Base-by-base conservation (phyloP, 2,888 invertebrate species). In the Drosophila mercatorum region DNA sequence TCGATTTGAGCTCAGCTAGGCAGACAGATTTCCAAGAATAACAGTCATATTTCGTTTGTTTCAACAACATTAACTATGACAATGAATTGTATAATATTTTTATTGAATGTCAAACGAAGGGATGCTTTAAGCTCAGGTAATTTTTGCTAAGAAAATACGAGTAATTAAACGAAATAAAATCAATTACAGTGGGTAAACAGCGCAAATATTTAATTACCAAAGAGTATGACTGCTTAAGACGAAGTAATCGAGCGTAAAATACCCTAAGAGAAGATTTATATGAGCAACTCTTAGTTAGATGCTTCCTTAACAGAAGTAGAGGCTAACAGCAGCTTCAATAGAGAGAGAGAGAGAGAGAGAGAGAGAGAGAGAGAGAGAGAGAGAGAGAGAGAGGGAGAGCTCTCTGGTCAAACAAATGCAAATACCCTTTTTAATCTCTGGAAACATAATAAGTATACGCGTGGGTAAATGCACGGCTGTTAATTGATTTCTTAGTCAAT, bases 401-500 rank as follows among this genome's bases (percentile, higher is more conserved):
- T 22, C 22, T 22, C 22, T 22, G 22, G 1, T 2, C 22, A 22
- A 22, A 2, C 22, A 22, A 22, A 22, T 22, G 17, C 17, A 34
- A 34, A 51, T 36, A 22, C 12, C 36, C 17, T 31, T 17, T 34
- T 17, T 4, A 11, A 12, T 12, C 22, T 17, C 51, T 4, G 40
- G 5, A 59, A 59, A 34, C 52, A 49, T 49, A 52, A 60, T 56
- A 59, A 43, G 47, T 47, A 47, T 17, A 64, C 49, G 61, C 14
- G 3, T 53, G 46, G 38, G 31, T 31, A 31, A 62, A 41, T 43
- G 43, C 22, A 59, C 6, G 36, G 34, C 26, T 26, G 57, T 51
- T 70, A 78, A 74, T 80, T 71, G 68, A 73, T 79, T 81, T 68
- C 51, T 52, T 44, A 69, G 70, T 73, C 52, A 36, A 56, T 44